Base-by-base conservation (phyloP, 2,888 invertebrate species). In the Drosophila sordidapex region DNA sequence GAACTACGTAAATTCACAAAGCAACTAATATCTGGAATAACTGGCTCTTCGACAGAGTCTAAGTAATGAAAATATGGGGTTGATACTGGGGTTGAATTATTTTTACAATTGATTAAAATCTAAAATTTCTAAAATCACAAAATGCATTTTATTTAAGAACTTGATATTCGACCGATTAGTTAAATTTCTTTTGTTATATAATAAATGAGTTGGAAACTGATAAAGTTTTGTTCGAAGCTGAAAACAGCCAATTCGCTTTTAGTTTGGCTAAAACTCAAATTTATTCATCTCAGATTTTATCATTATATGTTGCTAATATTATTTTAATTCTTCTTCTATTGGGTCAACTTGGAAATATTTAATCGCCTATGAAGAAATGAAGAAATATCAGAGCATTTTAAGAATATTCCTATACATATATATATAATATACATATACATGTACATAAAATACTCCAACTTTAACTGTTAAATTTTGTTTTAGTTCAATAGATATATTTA, bases 1-100 rank as follows among this genome's bases (percentile, higher is more conserved):
- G 88, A 93, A 31, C 67, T 93, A 21, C 86, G 87, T 36, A 89
- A 83, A 70, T 92, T 93, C 70, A 89, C 90, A 10, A 92, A 87
- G 52, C 85, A 91, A 71, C 75, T 92, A 38, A 71, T 92, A 38
- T 87, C 92, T 25, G 91, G 93, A 53, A 77, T 93, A 54, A 88
- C 86, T 25, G 84, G 90, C 18, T 73, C 89, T 57, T 11, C 64
- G 0, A 29, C 64, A 7, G 64, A 74, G 8, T 38, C 25, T 5
- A 13, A 48, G 10, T 36, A 69, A 27, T 56, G 60, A n/a, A 21
- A n/a, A 27, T 54, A 60, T 31, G 21, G 21, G 21, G 21, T 21
- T 21, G 21, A 21, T 21, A 21, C 31, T 57, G 51, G 36, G 13
- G 25, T 15, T 11, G 27, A 33, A 38, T 29, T n/a, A 33, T 38